These are phyloP conservation scores for Sphinx pinastri DNA, from an alignment of 2,888 invertebrate genomes.

Conservation along the genomic window DNA sequence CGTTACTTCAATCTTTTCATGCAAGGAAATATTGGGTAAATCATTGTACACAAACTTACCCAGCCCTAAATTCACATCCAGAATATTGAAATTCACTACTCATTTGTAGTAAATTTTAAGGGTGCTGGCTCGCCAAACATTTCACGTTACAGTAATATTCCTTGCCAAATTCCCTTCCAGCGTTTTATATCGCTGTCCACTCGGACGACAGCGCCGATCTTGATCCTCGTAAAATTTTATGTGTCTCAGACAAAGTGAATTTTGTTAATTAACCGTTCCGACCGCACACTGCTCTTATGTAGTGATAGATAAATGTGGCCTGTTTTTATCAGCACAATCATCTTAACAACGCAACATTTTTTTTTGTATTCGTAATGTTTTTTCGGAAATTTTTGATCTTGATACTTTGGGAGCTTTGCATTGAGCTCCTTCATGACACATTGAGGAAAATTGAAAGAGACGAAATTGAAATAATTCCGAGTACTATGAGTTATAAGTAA, in stretches of 20 bases:
- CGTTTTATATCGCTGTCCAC: conserved; percentile 43
- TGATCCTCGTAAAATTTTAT: conserved; percentile 83
- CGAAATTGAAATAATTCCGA: no score
- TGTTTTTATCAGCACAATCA: conserved; percentile 60
- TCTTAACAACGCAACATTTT: conserved; percentile 54
- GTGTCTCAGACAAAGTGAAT: conserved; percentile 81
- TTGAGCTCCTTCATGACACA: no score
- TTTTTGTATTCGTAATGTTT: conserved; percentile 31
- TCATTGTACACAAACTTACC: no score
- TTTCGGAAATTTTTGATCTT: neutral
- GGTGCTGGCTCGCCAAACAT: no score
- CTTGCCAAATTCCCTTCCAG: conserved; percentile 42
- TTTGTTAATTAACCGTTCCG: conserved; percentile 79
- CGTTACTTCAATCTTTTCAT: no score
- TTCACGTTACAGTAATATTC: neutral
- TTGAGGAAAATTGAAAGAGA: no score
- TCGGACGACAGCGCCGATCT: conserved; percentile 67
- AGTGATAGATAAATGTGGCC: conserved; percentile 73
- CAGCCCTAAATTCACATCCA: no score
- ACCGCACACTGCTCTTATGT: conserved; percentile 51
- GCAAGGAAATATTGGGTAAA: no score
- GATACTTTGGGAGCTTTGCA: no score
- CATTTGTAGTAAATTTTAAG: no score
- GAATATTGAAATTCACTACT: no score
- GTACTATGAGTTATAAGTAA: no score